Evolutionary conservation across 2,888 invertebrate species (phyloP), one percentile per base, ranked within the genome.

Genomic region (Platycheirus albimanus): DNA sequence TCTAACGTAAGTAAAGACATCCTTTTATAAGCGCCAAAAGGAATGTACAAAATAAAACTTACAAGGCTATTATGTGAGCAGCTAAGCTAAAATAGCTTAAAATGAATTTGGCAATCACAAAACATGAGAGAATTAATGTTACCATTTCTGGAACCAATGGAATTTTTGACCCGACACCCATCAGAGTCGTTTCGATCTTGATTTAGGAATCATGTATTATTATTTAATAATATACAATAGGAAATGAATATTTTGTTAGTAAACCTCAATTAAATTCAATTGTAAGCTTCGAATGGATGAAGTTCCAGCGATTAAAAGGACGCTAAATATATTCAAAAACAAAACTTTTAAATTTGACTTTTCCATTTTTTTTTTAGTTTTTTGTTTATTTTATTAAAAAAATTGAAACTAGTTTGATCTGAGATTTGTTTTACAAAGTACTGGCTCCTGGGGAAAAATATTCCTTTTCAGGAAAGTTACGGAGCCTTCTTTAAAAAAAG

Each of bases 1-100:
- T 10, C 90, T 90, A 33, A 33, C 3, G 28, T 13, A n/a, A n/a
- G n/a, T 24, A 24, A 24, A 4, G 3, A 24, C 24, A 24, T 24
- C 3, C 0, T 3, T 0, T 4, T 41, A 13, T 41, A 13, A 4
- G 6, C 6, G 24, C 6, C 3, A 24, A 4, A 24, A 3, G 6
- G 3, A 24, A 4, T 6, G n/a, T 41, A 13, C 1, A 13, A 13
- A n/a, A 13, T 13, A 41, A 13, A 5, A 61, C 89, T 87, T 74
- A 90, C 90, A 90, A 86, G 13, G 90, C 90, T 49, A 89, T 86
- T 5, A 90, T 85, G 49, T 89, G 87, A n/a, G 89, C 86, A 1
- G 86, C 88, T 11, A 90, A 70, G 7, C 88, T 87, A 1, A 89
- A 6, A 51, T 89, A 89, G 19, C 87, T 87, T 4, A 88, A 41